These are phyloP conservation scores for Turnix velox DNA, from an alignment of 2,113 vertebrate genomes.

Conservation along the genomic window DNA sequence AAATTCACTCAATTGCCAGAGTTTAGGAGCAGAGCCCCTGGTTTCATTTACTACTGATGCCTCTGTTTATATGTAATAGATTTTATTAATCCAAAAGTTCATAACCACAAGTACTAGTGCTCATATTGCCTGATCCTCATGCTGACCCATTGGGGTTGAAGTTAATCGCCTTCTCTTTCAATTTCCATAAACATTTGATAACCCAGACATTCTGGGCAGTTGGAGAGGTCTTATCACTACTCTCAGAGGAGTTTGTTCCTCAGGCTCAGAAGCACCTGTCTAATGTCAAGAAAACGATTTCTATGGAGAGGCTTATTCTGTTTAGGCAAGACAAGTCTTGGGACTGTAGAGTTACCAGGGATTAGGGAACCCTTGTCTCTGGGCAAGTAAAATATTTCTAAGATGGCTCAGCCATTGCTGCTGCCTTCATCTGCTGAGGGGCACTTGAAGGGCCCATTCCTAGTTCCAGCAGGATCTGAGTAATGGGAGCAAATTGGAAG, in stretches of 20 bases:
- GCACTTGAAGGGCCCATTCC: background rate
- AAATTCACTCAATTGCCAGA: background rate
- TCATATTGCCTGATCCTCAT: background rate
- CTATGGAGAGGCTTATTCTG: constrained; percentile 30
- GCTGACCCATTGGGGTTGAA: background rate
- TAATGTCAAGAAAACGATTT: constrained; percentile 29
- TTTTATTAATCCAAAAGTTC: constrained; percentile 19
- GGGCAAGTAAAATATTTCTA: background rate
- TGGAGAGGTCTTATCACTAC: constrained; percentile 6
- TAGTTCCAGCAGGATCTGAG: no score
- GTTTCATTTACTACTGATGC: background rate
- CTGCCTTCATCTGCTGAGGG: background rate
- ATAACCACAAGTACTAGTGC: background rate
- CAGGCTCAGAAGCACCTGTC: background rate
- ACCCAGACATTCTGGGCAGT: background rate
- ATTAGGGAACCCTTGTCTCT: background rate
- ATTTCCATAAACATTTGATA: constrained; percentile 31
- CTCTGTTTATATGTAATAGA: background rate
- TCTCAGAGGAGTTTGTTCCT: background rate
- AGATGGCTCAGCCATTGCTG: background rate
- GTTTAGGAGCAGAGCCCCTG: background rate
- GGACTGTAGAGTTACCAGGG: background rate
- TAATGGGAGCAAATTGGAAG: no score
- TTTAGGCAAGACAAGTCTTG: background rate
- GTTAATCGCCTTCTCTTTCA: background rate